These are phyloP conservation scores for Nyctereutes procyonoides DNA, from an alignment of 2,113 vertebrate genomes.

Conservation along the genomic window DNA sequence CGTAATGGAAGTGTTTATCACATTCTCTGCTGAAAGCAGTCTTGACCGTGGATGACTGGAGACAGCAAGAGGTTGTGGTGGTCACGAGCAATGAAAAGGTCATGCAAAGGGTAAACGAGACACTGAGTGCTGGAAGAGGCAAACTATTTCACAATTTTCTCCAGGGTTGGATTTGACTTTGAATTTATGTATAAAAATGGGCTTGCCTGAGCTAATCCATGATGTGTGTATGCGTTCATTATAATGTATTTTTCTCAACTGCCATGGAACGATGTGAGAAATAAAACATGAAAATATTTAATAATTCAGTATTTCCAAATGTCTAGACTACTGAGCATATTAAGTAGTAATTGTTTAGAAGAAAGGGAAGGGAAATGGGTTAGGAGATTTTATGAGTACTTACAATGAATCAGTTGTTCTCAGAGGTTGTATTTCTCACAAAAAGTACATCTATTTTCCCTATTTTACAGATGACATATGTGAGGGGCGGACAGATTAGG, in stretches of 20 bases:
- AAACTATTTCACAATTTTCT: neutral
- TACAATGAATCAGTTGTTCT: neutral
- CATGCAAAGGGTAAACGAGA: neutral
- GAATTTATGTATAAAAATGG: neutral
- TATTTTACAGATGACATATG: constrained; percentile 25
- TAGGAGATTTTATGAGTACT: neutral
- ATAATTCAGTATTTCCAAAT: constrained; percentile 60
- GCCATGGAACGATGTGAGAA: neutral
- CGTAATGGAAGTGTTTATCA: neutral
- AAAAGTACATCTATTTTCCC: neutral
- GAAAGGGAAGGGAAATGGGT: constrained; percentile 32
- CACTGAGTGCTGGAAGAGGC: neutral
- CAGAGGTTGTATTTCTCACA: constrained; percentile 6
- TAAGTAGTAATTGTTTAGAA: constrained; percentile 21
- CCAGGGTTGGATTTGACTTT: neutral
- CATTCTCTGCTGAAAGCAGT: constrained; percentile 11
- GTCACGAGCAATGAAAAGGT: neutral
- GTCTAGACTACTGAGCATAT: constrained; percentile 26
- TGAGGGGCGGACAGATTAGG: neutral
- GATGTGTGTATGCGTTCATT: neutral
- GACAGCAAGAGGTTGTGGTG: neutral
- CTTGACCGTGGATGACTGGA: neutral
- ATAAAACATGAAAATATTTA: constrained; percentile 57
- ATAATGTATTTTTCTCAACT: neutral
- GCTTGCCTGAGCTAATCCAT: neutral